Percentiles rank a stretch among this genome's conserved stretches.
Evolutionary conservation across 2,113 vertebrate genomes (phyloP).

Genomic region (Tricholaema leucomelas): DNA sequence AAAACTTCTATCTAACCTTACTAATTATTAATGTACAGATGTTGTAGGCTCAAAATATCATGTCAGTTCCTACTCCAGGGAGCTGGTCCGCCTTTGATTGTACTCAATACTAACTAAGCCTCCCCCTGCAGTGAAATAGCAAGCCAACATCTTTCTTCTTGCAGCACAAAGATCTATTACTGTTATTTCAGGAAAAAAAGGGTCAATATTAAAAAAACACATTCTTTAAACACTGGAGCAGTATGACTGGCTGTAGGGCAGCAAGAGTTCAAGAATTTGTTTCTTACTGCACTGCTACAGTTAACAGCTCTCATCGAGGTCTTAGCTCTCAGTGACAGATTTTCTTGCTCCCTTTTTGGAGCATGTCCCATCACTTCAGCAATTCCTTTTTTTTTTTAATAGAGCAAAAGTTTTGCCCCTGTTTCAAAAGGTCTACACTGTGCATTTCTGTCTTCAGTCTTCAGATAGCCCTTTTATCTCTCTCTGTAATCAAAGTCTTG

Average conservation of each 20-base stretch:
- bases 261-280: background rate
- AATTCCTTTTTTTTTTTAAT: background rate
- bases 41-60: slow-evolving; percentile 30
- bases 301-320: background rate
- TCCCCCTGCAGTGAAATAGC: background rate
- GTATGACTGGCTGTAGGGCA: background rate
- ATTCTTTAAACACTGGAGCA: background rate
- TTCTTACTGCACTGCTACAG: background rate
- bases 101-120: background rate
- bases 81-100: background rate
- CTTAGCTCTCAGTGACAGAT: background rate
- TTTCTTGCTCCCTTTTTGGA: background rate
- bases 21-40: slow-evolving; percentile 58
- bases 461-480: background rate
- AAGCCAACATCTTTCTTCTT: background rate
- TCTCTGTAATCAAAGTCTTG: background rate
- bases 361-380: background rate
- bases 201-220: background rate
- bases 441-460: background rate
- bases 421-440: background rate
- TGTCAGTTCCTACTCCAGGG: background rate
- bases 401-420: background rate
- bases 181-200: background rate
- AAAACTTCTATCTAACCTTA: slow-evolving; percentile 33
- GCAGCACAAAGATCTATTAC: background rate